Evolutionary conservation across 2,797 vertebrate genomes (phyloP), one percentile per base, ranked within the genome.

Genomic region (Labroides dimidiatus): DNA sequence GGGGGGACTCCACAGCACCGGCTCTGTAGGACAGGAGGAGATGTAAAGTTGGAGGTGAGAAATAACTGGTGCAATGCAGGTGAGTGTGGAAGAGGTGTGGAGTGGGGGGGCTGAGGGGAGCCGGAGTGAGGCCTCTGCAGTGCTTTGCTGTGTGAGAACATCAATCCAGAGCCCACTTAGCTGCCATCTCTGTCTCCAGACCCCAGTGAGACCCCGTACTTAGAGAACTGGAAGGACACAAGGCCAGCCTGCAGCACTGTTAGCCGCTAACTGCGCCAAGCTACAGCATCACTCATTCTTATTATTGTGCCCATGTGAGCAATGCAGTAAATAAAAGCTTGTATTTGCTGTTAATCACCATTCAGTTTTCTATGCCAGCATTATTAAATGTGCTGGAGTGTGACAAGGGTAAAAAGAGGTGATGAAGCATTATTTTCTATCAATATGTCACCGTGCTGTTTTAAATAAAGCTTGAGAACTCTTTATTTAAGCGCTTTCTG

Each of bases 51-150:
- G 78, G 79, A 88, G 89, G 89, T 92, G 86, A 91, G 88, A 84
- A 90, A 87, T 85, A 86, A 85, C 81, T 93, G 92, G 91, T 93
- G 92, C 93, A 94, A 87, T 93, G 93, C 92, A 92, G 92, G 88
- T 90, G 84, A 87, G 81, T 72, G 75, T 80, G 84, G 79, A 86
- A 77, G 77, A 64, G 73, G 74, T 82, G 76, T 75, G 64, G 64
- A 4, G 58, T 23, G 24, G 54, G 49, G 55, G 61, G 49, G 75
- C 11, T 48, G 59, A 30, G 30, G 64, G 60, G 77, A 62, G 75
- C 63, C 74, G 56, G 75, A 75, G 69, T 72, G 61, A 60, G 84
- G 75, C 72, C 84, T 92, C 92, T 90, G 92, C 91, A 92, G 90
- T 91, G 85, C 81, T 86, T 82, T 84, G 63, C 82, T 73, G 73